These are phyloP conservation scores for Chaunax sp. DNA, from an alignment of 2,797 vertebrate species.

Conservation along the genomic window DNA sequence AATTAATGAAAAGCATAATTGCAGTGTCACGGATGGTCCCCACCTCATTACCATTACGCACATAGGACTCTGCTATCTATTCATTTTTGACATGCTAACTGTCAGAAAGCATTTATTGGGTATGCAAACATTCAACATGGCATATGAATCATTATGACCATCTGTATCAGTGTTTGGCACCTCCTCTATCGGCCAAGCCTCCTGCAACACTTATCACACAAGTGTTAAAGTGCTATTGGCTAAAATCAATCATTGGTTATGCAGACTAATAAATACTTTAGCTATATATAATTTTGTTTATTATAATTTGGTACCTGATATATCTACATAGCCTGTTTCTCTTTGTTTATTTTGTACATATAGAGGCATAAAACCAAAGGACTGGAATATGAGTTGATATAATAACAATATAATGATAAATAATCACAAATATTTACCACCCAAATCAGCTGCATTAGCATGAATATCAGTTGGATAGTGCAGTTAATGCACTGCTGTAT, in stretches of 20 bases:
- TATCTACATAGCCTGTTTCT: not conserved
- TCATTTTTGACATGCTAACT: constrained; percentile 66
- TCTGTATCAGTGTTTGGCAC: constrained; percentile 56
- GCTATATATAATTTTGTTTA: not conserved
- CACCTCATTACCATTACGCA: constrained; percentile 53
- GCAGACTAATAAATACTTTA: not conserved
- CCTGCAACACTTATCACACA: not conserved
- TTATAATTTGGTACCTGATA: not conserved
- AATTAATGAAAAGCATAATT: constrained; percentile 69
- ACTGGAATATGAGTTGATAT: constrained; percentile 13
- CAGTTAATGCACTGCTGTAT: constrained; percentile 27
- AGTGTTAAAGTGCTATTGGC: not conserved
- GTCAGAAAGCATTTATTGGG: constrained; percentile 61
- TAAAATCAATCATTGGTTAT: not conserved
- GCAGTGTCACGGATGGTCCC: constrained; percentile 52
- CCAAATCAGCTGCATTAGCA: not conserved
- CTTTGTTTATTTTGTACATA: not conserved
- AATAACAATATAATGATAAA: constrained; percentile 3
- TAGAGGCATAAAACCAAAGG: not conserved
- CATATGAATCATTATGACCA: constrained; percentile 59
- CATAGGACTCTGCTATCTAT: constrained; percentile 64
- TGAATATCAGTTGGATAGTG: constrained; percentile 16
- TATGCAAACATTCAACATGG: constrained; percentile 50
- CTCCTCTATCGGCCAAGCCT: not conserved
- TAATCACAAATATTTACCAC: constrained; percentile 7